phyloP scores from a whole-genome alignment of 2,113 vertebrate genomes.

The Amphiprion ocellaris region DNA sequence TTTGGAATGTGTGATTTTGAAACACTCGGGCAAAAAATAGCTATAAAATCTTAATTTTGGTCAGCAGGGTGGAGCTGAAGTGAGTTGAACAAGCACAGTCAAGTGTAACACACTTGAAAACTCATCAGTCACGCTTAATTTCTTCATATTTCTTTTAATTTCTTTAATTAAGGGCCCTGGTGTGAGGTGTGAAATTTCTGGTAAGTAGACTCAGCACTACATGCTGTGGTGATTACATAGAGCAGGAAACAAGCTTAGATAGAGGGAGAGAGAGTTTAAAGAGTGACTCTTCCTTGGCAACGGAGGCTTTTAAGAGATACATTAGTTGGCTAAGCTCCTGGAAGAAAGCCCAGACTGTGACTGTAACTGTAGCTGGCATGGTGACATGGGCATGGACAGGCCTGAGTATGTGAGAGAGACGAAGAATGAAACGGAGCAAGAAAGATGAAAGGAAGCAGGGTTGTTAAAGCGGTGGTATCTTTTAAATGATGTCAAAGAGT shows the following conservation, averaged over 20 bases:
- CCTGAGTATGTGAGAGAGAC: not conserved
- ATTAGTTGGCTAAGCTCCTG: conserved; percentile 54
- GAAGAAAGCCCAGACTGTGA: conserved; percentile 54
- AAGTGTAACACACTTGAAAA: not conserved
- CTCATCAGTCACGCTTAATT: not conserved
- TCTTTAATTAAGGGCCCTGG: not conserved
- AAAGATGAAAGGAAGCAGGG: conserved; percentile 27
- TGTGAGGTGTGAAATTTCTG: conserved; percentile 14
- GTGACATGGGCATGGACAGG: conserved; percentile 20
- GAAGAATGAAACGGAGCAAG: not conserved
- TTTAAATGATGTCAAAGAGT: conserved; percentile 50
- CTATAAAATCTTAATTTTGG: conserved; percentile 11
- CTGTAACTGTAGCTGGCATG: conserved; percentile 43
- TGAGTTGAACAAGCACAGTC: not conserved
- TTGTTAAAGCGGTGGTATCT: conserved; percentile 25
- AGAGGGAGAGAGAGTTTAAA: conserved; percentile 36
- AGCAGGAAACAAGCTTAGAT: conserved; percentile 46
- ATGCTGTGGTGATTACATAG: conserved; percentile 44
- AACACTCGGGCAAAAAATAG: conserved; percentile 14
- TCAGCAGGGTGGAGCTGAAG: conserved; percentile 1
- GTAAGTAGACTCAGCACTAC: conserved; percentile 26
- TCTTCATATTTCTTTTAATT: conserved; percentile 14
- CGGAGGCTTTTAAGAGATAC: conserved; percentile 69
- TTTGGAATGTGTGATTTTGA: conserved; percentile 18
- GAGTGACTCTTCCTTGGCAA: conserved; percentile 65